Conservation (phyloP, 1,140 invertebrate genomes). For the Zophobas morio region DNA sequence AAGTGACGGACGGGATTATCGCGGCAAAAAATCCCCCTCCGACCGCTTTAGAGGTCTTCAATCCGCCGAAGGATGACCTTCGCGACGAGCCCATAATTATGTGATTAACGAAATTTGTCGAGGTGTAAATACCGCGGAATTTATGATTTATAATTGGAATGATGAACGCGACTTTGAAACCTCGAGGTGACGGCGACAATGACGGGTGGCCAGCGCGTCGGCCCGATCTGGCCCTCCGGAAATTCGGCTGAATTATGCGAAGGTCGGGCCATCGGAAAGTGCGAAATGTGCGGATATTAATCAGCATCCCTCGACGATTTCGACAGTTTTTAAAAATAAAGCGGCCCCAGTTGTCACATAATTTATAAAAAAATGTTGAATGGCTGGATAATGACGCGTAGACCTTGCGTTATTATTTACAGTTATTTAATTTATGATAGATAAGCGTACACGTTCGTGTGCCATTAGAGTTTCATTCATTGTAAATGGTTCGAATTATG, state of each 20-base stretch:
- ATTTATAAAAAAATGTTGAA: conserved; percentile 27
- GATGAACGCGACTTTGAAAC: too few species aligned
- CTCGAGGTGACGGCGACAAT: too few species aligned
- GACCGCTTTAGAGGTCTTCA: not conserved
- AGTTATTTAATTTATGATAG: conserved; percentile 17
- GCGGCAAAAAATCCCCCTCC: not conserved
- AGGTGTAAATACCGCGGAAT: not conserved
- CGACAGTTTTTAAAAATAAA: conserved; percentile 18
- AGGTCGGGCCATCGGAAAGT: not conserved
- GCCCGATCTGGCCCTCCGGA: not conserved
- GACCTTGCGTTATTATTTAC: conserved; percentile 20
- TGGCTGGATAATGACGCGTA: not conserved
- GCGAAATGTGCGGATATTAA: not conserved
- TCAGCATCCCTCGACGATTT: not conserved
- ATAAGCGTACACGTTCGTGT: conserved; percentile 14
- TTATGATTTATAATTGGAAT: conserved; percentile 7
- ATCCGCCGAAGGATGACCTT: not conserved
- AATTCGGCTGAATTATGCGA: not conserved
- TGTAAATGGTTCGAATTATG: not conserved
- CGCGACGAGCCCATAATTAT: not conserved
- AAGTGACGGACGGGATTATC: not conserved
- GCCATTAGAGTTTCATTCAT: conserved; percentile 22
- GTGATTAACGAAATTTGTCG: too few species aligned
- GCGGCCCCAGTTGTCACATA: conserved; percentile 3
- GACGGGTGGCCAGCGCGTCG: not conserved